Conservation (phyloP, 2,888 invertebrate species). For the Lepidocyrtinus sp. region DNA sequence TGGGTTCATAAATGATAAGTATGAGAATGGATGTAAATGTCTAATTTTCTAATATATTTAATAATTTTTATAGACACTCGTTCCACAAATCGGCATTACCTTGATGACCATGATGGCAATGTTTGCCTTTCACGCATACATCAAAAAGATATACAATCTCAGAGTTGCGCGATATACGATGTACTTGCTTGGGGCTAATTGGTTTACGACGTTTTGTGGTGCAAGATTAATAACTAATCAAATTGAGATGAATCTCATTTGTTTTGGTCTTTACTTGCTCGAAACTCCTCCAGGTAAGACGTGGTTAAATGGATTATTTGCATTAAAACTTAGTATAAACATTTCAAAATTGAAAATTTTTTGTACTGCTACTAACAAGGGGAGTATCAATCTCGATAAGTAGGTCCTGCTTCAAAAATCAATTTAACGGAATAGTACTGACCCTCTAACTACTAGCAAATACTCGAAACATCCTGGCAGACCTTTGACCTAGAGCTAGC, state of each 20-base stretch:
- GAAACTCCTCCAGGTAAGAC: conserved; percentile 18
- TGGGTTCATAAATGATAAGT: too few species aligned
- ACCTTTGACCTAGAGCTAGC: too few species aligned
- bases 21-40: too few species aligned
- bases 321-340: too few species aligned
- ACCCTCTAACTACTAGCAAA: too few species aligned
- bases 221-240: conserved; percentile 91
- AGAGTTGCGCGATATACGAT: conserved; percentile 81
- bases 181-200: conserved; percentile 83
- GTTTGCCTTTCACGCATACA: conserved; percentile 77
- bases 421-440: too few species aligned
- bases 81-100: conserved; percentile 89
- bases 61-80: conserved; percentile 70
- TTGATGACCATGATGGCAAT: conserved; percentile 85
- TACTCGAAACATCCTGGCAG: too few species aligned
- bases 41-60: too few species aligned
- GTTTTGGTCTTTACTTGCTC: conserved; percentile 82
- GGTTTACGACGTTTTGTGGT: conserved; percentile 94
- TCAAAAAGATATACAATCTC: conserved; percentile 73
- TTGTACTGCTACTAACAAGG: too few species aligned
- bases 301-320: background rate
- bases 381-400: too few species aligned
- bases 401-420: too few species aligned
- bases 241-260: conserved; percentile 85
- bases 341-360: too few species aligned